Conservation (phyloP, 2,888 invertebrate species). For the Cyaniris semiargus region DNA sequence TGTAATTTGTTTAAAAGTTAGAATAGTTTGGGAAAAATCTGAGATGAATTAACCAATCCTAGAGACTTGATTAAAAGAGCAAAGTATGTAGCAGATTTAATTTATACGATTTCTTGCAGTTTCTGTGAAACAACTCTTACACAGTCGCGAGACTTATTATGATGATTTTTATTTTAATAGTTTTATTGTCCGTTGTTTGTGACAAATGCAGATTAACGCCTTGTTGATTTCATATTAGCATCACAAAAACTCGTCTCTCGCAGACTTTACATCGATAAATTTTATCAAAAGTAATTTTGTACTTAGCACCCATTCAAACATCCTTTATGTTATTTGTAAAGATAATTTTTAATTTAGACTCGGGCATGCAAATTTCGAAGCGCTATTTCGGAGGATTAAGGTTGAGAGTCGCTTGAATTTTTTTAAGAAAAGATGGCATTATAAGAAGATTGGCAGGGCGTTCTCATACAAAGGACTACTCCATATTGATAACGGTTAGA, state of each 20-base stretch:
- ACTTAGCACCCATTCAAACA: conserved; percentile 21
- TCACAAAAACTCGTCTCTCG: background rate
- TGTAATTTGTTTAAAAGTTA: too few relatives aligned
- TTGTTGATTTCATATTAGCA: conserved; percentile 16
- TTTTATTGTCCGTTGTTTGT: conserved; percentile 13
- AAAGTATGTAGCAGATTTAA: background rate
- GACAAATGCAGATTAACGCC: conserved; percentile 22
- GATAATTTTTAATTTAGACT: conserved; percentile 29
- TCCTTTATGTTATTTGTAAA: conserved; percentile 28
- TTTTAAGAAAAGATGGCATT: conserved; percentile 43
- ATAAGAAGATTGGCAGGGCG: conserved; percentile 61
- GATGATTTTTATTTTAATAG: conserved; percentile 15
- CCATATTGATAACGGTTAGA: conserved; percentile 61
- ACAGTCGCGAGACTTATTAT: background rate
- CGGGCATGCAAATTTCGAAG: background rate
- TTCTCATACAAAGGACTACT: conserved; percentile 55
- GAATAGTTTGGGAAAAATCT: too few relatives aligned
- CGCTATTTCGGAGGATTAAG: background rate
- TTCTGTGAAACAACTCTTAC: background rate
- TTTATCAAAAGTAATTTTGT: conserved; percentile 28
- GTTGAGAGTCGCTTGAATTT: conserved; percentile 33
- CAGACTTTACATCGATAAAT: conserved; percentile 25
- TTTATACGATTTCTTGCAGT: background rate
- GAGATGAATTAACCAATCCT: background rate
- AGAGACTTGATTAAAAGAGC: background rate